Conservation (phyloP, 2,797 vertebrate genomes). For the Rhinella marina region DNA sequence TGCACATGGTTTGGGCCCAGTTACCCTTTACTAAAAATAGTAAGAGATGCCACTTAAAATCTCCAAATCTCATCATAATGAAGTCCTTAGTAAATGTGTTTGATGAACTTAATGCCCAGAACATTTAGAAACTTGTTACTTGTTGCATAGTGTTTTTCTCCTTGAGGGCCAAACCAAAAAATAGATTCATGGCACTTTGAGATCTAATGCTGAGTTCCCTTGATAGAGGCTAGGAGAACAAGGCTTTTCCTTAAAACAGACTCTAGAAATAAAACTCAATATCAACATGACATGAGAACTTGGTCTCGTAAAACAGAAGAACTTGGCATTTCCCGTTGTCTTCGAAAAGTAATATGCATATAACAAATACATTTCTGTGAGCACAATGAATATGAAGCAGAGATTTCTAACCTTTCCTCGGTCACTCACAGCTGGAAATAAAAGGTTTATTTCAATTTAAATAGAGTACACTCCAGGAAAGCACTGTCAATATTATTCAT, state of each 20-base stretch:
- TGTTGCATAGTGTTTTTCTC: neutral
- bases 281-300: neutral
- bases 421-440: slow-evolving; percentile 15
- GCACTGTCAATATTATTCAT: slow-evolving; percentile 33
- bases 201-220: neutral
- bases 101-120: neutral
- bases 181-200: neutral
- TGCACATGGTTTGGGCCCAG: too few species aligned
- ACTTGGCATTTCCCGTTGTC: slow-evolving; percentile 4
- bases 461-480: slow-evolving; percentile 27
- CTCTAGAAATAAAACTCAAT: neutral
- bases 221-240: neutral
- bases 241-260: neutral
- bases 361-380: slow-evolving; percentile 13
- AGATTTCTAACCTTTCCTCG: neutral
- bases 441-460: slow-evolving; percentile 35
- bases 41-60: neutral
- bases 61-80: neutral
- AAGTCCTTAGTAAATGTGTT: neutral
- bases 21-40: neutral
- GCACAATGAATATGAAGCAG: neutral
- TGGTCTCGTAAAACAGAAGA: neutral
- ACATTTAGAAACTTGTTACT: neutral
- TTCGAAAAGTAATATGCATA: slow-evolving; percentile 3
- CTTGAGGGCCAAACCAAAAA: neutral